Percentiles rank a stretch among this genome's conserved stretches.
phyloP scores from a whole-genome alignment of 2,113 vertebrate genomes.

The Mobula hypostoma region DNA sequence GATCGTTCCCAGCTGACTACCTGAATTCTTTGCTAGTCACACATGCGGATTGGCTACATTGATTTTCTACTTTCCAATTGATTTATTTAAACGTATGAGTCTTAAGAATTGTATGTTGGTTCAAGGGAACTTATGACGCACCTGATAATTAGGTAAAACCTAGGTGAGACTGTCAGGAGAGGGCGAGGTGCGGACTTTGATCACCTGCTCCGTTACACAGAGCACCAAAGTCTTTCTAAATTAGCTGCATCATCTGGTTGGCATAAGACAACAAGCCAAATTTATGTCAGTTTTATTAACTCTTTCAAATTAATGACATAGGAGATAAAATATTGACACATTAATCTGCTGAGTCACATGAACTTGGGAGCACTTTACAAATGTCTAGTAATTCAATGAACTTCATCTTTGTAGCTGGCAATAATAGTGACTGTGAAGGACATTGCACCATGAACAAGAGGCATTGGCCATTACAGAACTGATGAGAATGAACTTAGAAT shows the following conservation, averaged over 20 bases:
- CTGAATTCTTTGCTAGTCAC: not conserved
- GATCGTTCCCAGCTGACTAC: not conserved
- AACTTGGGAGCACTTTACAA: not conserved
- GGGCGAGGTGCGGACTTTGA: slow-evolving; percentile 4
- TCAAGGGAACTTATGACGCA: not conserved
- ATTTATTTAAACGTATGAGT: not conserved
- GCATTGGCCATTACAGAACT: not conserved
- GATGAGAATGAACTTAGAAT: not conserved
- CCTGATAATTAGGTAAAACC: not conserved
- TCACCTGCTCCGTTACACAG: not conserved
- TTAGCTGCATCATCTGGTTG: not conserved
- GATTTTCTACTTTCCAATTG: not conserved
- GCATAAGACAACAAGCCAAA: not conserved
- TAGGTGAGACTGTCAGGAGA: not conserved
- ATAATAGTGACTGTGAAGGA: not conserved
- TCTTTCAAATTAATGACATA: not conserved
- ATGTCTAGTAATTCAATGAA: not conserved
- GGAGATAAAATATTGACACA: not conserved
- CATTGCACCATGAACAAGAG: not conserved
- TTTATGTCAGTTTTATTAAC: too few relatives aligned
- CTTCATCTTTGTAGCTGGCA: not conserved
- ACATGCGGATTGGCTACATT: not conserved
- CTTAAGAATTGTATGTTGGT: not conserved
- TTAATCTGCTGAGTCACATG: not conserved
- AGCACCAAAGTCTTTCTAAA: slow-evolving; percentile 23